phyloP scores from a whole-genome alignment of 2,888 invertebrate species.

The Drosophila affinis region DNA sequence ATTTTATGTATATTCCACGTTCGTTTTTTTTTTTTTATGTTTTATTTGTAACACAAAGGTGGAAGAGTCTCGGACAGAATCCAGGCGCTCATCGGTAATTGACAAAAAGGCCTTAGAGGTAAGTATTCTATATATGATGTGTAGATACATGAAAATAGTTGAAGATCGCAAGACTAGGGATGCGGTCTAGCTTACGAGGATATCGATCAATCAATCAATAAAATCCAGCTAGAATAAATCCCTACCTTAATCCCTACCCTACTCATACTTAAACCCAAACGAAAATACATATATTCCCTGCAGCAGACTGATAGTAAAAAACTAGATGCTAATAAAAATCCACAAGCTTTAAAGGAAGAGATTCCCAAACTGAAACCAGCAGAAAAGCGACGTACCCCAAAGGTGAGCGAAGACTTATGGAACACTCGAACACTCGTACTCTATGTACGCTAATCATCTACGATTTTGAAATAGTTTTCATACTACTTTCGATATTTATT shows the following conservation, averaged over 20 bases:
- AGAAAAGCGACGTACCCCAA: constrained; percentile 77
- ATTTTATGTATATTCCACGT: neutral
- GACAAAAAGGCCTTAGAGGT: constrained; percentile 81
- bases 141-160: neutral
- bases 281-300: constrained; percentile 36
- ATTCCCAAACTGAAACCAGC: constrained; percentile 86
- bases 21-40: neutral
- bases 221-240: neutral
- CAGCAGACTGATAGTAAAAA: constrained; percentile 73
- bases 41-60: constrained; percentile 51
- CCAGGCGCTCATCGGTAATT: constrained; percentile 78
- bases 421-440: neutral
- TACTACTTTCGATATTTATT: neutral
- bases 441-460: neutral
- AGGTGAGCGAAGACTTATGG: constrained; percentile 73
- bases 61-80: constrained; percentile 74
- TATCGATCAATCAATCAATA: neutral
- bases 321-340: constrained; percentile 84
- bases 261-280: constrained; percentile 10
- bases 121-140: constrained; percentile 34
- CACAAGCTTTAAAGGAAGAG: constrained; percentile 85
- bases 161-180: neutral
- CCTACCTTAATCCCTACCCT: neutral
- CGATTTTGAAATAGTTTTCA: neutral
- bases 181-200: neutral